Evolutionary conservation across 2,888 invertebrate species (phyloP).

Genomic region (Drosophila birchii): DNA sequence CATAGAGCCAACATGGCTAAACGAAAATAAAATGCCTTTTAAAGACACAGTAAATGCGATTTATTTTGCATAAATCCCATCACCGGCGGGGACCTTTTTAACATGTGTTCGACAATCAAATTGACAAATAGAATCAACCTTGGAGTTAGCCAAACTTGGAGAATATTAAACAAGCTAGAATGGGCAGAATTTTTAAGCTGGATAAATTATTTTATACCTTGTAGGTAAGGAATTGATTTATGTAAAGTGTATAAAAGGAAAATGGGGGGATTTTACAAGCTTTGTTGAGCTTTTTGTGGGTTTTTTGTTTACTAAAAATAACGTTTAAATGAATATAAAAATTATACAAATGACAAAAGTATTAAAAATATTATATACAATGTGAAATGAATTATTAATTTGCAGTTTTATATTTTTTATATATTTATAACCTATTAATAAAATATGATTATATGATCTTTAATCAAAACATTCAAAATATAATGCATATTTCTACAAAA

Average conservation of each 20-base stretch:
- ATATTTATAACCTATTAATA: no score
- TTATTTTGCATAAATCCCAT: conserved; percentile 57
- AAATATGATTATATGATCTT: no score
- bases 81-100: conserved; percentile 48
- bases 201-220: conserved; percentile 13
- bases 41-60: conserved; percentile 26
- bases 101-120: conserved; percentile 34
- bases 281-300: no score
- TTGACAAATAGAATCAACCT: conserved; percentile 33
- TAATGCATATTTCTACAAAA: background rate
- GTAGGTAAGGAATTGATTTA: conserved; percentile 23
- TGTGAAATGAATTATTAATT: background rate
- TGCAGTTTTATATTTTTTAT: background rate
- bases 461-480: background rate
- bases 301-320: background rate
- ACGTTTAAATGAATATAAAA: background rate
- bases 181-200: background rate
- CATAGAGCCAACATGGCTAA: conserved; percentile 51
- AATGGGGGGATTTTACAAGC: background rate
- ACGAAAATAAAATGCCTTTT: conserved; percentile 58
- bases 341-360: no score
- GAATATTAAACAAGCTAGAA: conserved; percentile 50
- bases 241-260: background rate
- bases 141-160: conserved; percentile 48
- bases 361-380: background rate